Base-by-base conservation (phyloP, 1,140 invertebrate species). In the Metaphire vulgaris region DNA sequence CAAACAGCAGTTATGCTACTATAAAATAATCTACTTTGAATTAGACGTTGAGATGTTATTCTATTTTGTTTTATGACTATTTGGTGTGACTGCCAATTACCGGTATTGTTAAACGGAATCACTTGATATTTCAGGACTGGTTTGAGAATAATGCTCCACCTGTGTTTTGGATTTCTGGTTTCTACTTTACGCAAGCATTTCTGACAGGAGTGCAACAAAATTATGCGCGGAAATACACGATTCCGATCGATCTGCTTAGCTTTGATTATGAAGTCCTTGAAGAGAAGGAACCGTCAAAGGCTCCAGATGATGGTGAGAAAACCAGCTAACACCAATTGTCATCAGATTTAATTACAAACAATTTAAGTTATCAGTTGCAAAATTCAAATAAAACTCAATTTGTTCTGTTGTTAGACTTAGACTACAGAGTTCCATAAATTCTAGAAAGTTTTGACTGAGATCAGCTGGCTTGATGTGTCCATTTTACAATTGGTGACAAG, bases 181-280 rank as follows among this genome's bases (percentile, higher is more conserved):
- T 81, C 74, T 81, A 80, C 74, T 81, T 81, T 71, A 81, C 81
- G 12, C 81, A 81, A 73, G 85, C 86, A 65, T 87, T 87, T 81
- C 81, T 87, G 78, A 87, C 86, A 2, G 85, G 86, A 33, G 85
- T 85, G 6, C 85, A 86, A 77, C 86, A 87, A 82, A 87, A 87
- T 79, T 87, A 80, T 81, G 86, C 86, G 74, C 81, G 86, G 76
- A 87, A 87, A 78, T 87, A 86, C 79, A 84, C 84, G n/a, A 86
- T 87, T 65, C 85, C 86, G n/a, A 87, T 87, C 76, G 86, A 87
- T 79, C 79, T 87, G 73, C 79, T 87, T 1, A 79, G 79, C 16
- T 87, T 86, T 80, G 84, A 87, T 75, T 87, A 87, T 16, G 75
- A 87, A 56, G 84, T 88, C 2, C 72, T 87, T 66, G 85, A 86